phyloP scores from a whole-genome alignment of 2,888 invertebrate genomes.

The Minunthozetes semirufus region DNA sequence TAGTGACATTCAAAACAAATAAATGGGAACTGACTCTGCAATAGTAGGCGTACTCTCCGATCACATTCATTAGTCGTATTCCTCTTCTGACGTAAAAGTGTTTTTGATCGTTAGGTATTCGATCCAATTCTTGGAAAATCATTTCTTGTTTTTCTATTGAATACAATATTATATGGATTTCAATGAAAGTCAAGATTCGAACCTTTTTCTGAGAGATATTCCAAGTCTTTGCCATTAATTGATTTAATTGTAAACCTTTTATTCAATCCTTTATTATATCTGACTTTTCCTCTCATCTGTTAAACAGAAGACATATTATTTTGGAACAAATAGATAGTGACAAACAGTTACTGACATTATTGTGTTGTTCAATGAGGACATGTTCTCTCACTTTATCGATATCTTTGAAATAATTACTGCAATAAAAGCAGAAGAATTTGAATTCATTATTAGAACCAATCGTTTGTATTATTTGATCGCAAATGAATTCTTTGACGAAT shows the following conservation, averaged over 20 bases:
- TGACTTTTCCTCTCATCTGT: not conserved
- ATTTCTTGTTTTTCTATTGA: not conserved
- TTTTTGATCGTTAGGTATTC: not conserved
- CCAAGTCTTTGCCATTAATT: not conserved
- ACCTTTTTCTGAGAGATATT: not conserved
- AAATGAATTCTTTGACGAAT: not conserved
- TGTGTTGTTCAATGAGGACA: not conserved
- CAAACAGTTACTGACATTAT: not conserved
- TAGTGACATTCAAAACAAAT: not conserved
- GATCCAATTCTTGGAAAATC: not conserved
- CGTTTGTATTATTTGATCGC: not conserved
- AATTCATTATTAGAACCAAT: not conserved
- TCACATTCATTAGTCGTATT: not conserved
- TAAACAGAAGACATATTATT: no score
- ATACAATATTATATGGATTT: not conserved
- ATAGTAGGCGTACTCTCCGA: not conserved
- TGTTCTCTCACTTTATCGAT: not conserved
- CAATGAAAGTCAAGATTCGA: not conserved
- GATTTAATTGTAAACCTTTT: not conserved
- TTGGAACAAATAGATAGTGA: no score
- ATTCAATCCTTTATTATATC: not conserved
- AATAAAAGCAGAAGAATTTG: not conserved
- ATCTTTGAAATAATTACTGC: not conserved
- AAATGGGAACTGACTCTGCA: not conserved
- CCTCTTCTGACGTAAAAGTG: not conserved